Conservation (phyloP, 2,113 vertebrate genomes). For the Bucco capensis region DNA sequence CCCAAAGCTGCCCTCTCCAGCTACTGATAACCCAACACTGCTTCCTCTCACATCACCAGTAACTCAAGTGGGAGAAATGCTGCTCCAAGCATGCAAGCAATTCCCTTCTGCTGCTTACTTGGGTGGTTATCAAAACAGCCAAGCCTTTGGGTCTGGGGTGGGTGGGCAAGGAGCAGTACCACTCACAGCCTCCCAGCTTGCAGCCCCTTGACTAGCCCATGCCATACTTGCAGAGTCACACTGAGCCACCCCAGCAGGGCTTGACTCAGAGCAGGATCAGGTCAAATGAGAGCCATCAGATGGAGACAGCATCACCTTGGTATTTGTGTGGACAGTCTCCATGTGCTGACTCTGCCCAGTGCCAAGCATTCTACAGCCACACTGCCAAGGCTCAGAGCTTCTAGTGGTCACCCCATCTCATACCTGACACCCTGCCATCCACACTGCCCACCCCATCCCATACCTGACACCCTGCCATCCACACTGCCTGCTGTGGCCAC, state of each 20-base stretch:
- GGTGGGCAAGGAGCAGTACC: not conserved
- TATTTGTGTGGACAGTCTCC: fast-evolving
- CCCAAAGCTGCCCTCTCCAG: not conserved
- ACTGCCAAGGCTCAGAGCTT: not conserved
- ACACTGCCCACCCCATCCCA: not conserved
- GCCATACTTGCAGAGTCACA: fast-evolving
- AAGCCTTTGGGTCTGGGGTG: fast-evolving
- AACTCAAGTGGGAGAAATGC: not conserved
- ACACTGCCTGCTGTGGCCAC: slow-evolving; percentile 78
- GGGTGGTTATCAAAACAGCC: not conserved
- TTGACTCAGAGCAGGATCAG: fast-evolving
- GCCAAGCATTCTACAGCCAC: too few relatives aligned
- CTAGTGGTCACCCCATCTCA: not conserved
- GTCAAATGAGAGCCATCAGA: too few relatives aligned
- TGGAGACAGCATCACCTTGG: not conserved
- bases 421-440: not conserved
- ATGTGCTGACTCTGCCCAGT: not conserved
- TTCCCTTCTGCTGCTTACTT: not conserved
- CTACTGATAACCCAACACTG: fast-evolving
- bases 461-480: not conserved
- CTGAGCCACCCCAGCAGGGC: not conserved
- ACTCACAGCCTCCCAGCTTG: too few relatives aligned
- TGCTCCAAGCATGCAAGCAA: not conserved
- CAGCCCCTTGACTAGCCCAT: not conserved
- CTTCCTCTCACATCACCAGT: not conserved